phyloP scores from a whole-genome alignment of 1,140 invertebrate species.

The Myzus persicae region DNA sequence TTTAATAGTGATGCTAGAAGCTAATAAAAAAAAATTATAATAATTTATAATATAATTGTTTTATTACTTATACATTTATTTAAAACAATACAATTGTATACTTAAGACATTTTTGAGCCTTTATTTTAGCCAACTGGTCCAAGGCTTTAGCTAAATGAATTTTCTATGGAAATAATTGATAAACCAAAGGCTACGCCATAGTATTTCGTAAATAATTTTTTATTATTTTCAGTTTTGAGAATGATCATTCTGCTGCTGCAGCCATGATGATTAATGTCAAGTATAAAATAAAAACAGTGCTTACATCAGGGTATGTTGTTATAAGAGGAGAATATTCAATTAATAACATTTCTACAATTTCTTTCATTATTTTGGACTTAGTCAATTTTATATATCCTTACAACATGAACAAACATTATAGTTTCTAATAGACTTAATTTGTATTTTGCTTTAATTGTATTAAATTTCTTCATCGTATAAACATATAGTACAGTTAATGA shows the following conservation, averaged over 20 bases:
- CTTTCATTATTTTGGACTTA: neutral
- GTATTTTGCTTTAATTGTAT: neutral
- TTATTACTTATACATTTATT: neutral
- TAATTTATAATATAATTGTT: neutral
- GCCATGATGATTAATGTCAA: neutral
- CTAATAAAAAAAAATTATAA: neutral
- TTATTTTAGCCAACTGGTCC: neutral
- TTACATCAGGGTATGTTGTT: neutral
- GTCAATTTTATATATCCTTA: neutral
- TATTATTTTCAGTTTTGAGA: constrained; percentile 25
- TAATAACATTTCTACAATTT: neutral
- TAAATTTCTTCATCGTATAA: neutral
- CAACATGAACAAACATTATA: neutral
- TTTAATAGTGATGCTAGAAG: too few species aligned
- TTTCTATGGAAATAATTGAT: neutral
- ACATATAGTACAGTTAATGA: neutral
- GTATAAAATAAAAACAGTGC: constrained; percentile 16
- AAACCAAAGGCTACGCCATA: neutral
- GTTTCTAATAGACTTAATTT: too few species aligned
- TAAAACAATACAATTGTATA: neutral
- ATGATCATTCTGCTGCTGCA: neutral
- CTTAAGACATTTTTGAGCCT: neutral
- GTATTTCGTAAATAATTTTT: neutral
- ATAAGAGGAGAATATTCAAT: neutral
- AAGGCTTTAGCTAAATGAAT: neutral